Conservation (phyloP, 2,797 vertebrate genomes). For the Gambelia wislizenii region DNA sequence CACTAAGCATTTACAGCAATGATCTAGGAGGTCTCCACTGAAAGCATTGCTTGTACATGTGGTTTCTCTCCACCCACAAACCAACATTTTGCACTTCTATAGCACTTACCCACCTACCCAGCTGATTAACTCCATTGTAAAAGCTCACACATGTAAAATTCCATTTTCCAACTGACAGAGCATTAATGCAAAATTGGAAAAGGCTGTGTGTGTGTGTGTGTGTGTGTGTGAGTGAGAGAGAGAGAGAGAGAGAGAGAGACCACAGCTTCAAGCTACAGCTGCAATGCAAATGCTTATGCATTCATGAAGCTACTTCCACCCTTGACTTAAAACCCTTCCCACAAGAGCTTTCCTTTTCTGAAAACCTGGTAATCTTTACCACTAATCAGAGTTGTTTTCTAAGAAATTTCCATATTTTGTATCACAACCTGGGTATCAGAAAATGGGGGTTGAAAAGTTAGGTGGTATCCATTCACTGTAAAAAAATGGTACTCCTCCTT, state of each 20-base stretch:
- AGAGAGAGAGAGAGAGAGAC: too few relatives aligned
- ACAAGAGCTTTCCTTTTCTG: neutral
- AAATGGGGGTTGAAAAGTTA: neutral
- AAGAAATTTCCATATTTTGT: neutral
- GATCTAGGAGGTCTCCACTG: neutral
- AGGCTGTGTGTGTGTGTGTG: neutral
- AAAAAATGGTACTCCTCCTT: neutral
- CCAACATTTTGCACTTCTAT: neutral
- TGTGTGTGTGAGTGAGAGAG: too few relatives aligned
- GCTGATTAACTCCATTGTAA: neutral
- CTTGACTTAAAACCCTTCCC: neutral
- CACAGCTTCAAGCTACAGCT: conserved; percentile 3
- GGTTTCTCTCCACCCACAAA: neutral
- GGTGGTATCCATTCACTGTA: neutral
- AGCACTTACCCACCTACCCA: neutral
- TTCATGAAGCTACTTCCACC: neutral
- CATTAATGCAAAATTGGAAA: neutral
- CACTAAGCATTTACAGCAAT: neutral
- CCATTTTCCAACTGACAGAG: neutral
- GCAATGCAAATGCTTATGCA: neutral
- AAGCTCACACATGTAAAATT: neutral
- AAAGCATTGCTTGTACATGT: neutral
- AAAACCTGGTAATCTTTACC: neutral
- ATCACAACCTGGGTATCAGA: neutral
- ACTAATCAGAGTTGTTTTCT: neutral